Conservation (phyloP, 2,113 vertebrate genomes). For the Euleptes europaea region DNA sequence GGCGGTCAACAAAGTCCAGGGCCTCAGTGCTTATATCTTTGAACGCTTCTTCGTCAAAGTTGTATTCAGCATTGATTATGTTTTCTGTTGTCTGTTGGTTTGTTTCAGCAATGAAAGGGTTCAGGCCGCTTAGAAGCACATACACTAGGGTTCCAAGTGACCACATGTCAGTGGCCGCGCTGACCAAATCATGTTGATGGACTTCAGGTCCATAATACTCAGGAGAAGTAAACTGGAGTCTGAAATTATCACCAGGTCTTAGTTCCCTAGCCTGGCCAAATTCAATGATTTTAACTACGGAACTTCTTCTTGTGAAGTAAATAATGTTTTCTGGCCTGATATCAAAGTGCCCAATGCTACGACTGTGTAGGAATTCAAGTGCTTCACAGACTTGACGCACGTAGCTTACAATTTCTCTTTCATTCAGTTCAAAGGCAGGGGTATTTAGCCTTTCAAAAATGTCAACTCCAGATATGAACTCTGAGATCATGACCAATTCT, state of each 20-base stretch:
- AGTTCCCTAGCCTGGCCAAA: conserved; percentile 91
- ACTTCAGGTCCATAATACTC: conserved; percentile 96
- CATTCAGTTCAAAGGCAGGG: conserved; percentile 90
- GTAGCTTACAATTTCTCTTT: conserved; percentile 89
- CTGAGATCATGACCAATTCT: conserved; percentile 95
- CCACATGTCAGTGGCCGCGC: conserved; percentile 96
- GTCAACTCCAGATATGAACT: conserved; percentile 94
- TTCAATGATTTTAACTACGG: conserved; percentile 92
- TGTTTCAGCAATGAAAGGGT: conserved; percentile 96
- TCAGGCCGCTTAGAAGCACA: conserved; percentile 91
- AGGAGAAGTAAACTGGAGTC: conserved; percentile 89
- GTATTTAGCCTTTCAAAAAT: conserved; percentile 92
- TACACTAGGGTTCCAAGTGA: conserved; percentile 92
- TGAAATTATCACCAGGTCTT: conserved; percentile 93
- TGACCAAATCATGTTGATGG: conserved; percentile 94
- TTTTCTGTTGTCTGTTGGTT: conserved; percentile 97
- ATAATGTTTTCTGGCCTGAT: conserved; percentile 96
- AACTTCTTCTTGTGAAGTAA: conserved; percentile 90
- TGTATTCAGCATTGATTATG: conserved; percentile 93
- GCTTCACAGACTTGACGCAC: conserved; percentile 90
- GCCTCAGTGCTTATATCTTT: conserved; percentile 88
- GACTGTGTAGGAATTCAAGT: conserved; percentile 88
- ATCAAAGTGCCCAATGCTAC: conserved; percentile 93
- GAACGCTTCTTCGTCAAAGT: conserved; percentile 94
- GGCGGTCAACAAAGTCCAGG: conserved; percentile 92